Evolutionary conservation across 2,888 invertebrate species (phyloP).

Genomic region (Tipula confusa): DNA sequence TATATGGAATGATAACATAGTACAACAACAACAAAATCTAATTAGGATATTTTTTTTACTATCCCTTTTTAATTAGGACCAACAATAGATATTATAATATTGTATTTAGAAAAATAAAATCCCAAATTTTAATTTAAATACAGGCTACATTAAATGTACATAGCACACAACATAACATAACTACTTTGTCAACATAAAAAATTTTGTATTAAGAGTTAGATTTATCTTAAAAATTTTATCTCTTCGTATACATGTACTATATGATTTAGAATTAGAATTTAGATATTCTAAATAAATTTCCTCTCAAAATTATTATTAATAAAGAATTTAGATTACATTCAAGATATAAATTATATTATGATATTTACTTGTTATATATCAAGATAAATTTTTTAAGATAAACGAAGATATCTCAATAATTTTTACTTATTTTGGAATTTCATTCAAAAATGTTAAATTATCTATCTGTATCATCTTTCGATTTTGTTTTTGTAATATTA

Average conservation of each 20-base stretch:
- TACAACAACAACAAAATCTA: background rate
- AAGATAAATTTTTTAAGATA: background rate
- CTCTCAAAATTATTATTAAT: background rate
- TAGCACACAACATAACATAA: background rate
- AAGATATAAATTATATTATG: background rate
- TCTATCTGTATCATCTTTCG: background rate
- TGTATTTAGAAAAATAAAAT: too few relatives aligned
- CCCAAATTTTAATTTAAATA: background rate
- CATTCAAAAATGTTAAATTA: background rate
- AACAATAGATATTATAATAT: background rate
- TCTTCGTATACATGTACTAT: background rate
- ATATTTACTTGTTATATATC: background rate
- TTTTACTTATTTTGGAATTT: background rate
- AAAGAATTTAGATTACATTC: background rate
- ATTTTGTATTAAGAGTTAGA: background rate
- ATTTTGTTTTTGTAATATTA: background rate
- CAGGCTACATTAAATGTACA: background rate
- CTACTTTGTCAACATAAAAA: conserved; percentile 3
- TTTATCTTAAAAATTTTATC: background rate
- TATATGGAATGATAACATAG: background rate
- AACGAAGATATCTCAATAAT: background rate
- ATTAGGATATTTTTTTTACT: background rate
- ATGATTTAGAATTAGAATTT: background rate
- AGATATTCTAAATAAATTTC: background rate
- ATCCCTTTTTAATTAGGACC: conserved; percentile 25